Percentiles rank a stretch among this genome's conserved stretches.
These are phyloP conservation scores for Bedellia somnulentella DNA, from an alignment of 2,888 invertebrate genomes.

Conservation along the genomic window DNA sequence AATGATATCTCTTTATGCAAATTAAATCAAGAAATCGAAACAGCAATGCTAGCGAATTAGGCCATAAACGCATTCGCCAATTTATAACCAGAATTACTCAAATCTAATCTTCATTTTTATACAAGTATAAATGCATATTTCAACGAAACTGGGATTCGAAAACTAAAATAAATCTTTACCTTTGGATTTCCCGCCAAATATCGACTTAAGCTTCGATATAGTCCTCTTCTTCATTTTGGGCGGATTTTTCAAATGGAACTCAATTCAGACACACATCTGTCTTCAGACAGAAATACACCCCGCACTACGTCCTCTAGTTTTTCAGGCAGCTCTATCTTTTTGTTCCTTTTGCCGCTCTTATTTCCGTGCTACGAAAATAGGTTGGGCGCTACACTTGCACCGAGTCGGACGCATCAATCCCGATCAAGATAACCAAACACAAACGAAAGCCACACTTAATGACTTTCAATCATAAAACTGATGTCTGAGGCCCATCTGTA, in stretches of 20 bases:
- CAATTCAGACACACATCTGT: slow-evolving; percentile 33
- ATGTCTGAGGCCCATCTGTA: neutral
- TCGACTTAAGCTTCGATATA: slow-evolving; percentile 45
- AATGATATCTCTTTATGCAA: no score
- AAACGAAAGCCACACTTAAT: slow-evolving; percentile 13
- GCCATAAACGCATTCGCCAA: no score
- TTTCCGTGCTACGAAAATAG: slow-evolving; percentile 62
- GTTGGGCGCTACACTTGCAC: slow-evolving; percentile 50
- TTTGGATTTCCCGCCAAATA: slow-evolving; percentile 43
- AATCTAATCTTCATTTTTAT: neutral
- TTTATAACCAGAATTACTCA: no score
- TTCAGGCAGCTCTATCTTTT: slow-evolving; percentile 48
- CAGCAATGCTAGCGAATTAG: no score
- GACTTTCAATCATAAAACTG: slow-evolving; percentile 5
- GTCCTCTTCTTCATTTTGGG: slow-evolving; percentile 50
- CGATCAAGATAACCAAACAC: slow-evolving; percentile 12
- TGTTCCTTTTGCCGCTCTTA: slow-evolving; percentile 60
- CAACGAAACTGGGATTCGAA: neutral
- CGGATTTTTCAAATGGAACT: no score
- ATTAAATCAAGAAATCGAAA: no score
- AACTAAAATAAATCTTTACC: slow-evolving; percentile 27
- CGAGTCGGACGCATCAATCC: slow-evolving; percentile 43
- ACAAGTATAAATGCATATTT: neutral
- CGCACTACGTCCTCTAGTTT: slow-evolving; percentile 52
- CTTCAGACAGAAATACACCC: slow-evolving; percentile 50